These are phyloP conservation scores for Drosophila ezoana DNA, from an alignment of 2,888 invertebrate species.

Conservation along the genomic window DNA sequence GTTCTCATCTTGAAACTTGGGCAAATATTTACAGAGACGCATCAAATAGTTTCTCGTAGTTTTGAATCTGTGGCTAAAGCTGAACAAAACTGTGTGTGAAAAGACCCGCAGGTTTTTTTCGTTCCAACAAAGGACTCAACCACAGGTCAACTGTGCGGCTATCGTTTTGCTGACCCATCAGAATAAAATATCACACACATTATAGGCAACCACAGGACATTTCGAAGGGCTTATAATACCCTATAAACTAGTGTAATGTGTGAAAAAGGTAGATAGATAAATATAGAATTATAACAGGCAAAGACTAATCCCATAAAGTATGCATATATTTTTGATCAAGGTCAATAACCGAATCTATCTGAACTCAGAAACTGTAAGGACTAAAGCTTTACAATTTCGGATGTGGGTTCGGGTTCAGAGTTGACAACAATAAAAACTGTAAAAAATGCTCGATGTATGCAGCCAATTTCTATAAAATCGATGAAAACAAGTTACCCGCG, in stretches of 20 bases:
- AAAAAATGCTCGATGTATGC: background rate
- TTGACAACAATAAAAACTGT: background rate
- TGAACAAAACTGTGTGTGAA: background rate
- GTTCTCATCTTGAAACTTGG: background rate
- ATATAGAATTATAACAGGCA: too few relatives aligned
- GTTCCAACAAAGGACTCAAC: constrained; percentile 13
- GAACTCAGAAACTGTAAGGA: background rate
- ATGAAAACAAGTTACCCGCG: background rate
- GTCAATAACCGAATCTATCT: too few relatives aligned
- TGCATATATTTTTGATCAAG: background rate
- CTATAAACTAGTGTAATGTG: background rate
- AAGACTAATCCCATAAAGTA: background rate
- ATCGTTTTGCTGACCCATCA: constrained; percentile 27
- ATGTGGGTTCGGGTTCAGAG: too few relatives aligned
- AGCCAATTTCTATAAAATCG: background rate
- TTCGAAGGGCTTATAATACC: constrained; percentile 15
- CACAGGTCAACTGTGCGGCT: constrained; percentile 35
- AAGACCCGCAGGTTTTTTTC: background rate
- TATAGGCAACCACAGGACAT: background rate
- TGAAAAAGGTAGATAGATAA: too few relatives aligned
- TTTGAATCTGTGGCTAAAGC: background rate
- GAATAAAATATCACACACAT: constrained; percentile 6
- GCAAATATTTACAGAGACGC: background rate
- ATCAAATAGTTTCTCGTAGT: background rate
- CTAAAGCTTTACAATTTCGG: background rate